A percentile compares a stretch with the other conserved stretches of the same genome.
Evolutionary conservation across 2,113 vertebrate genomes (phyloP).

Genomic region (Arothron firmamentum): DNA sequence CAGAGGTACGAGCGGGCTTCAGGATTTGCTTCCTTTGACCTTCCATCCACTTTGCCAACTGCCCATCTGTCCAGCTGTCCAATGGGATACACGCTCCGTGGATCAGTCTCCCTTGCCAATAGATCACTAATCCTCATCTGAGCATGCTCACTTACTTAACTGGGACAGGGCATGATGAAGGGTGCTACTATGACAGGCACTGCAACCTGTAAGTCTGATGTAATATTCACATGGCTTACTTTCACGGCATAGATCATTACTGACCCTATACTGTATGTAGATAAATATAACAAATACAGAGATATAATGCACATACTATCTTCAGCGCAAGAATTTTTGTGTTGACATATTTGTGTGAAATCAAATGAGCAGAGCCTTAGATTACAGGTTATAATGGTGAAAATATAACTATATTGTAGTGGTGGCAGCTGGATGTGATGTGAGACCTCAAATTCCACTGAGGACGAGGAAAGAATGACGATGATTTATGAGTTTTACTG

Average conservation of each 20-base stretch:
- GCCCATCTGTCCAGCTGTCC: slow-evolving; percentile 53
- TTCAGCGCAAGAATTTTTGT: too few species aligned
- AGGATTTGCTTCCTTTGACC: slow-evolving; percentile 52
- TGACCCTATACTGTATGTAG: too few species aligned
- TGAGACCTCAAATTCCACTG: slow-evolving; percentile 56
- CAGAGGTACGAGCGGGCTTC: slow-evolving; percentile 33
- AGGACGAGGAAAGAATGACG: slow-evolving; percentile 53
- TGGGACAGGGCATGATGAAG: slow-evolving; percentile 50
- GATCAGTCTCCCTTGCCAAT: slow-evolving; percentile 63
- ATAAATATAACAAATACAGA: too few species aligned
- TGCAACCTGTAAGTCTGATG: slow-evolving; percentile 14
- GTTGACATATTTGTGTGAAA: too few species aligned
- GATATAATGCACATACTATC: too few species aligned
- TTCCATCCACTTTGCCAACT: slow-evolving; percentile 19
- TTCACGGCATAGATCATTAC: neutral
- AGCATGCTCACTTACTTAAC: slow-evolving; percentile 54
- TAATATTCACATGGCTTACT: slow-evolving; percentile 1
- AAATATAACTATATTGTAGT: neutral
- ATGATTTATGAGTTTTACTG: slow-evolving; percentile 66
- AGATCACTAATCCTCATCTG: slow-evolving; percentile 64
- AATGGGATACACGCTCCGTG: slow-evolving; percentile 36
- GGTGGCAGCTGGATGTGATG: slow-evolving; percentile 4
- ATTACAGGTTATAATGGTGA: slow-evolving; percentile 17
- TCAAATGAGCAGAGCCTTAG: neutral
- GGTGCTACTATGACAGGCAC: slow-evolving; percentile 23